phyloP scores from a whole-genome alignment of 1,140 invertebrate species.

The Drosophila tropicalis region DNA sequence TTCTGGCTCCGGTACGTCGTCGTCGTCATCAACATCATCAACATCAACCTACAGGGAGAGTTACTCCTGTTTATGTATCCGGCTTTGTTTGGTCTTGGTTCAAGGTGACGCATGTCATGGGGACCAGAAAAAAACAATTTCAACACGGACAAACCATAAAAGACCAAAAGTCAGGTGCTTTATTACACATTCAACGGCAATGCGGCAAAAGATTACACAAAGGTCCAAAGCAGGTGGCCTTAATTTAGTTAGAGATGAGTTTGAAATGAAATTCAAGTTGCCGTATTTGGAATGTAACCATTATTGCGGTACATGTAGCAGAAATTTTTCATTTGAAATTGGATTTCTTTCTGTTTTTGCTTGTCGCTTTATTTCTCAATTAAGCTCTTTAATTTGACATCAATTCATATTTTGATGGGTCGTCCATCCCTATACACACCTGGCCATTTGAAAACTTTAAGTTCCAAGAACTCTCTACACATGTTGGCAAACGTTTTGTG shows the following conservation, averaged over 20 bases:
- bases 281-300: neutral
- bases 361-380: conserved; percentile 8
- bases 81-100: conserved; percentile 31
- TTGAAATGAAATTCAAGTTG: conserved; percentile 2
- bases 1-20: conserved; percentile 9
- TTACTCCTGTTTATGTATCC: neutral
- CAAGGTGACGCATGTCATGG: conserved; percentile 44
- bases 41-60: neutral
- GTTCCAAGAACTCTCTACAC: conserved; percentile 57
- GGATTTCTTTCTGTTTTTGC: neutral
- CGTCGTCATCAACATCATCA: conserved; percentile 3
- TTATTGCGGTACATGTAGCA: neutral
- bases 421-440: conserved; percentile 31
- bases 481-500: conserved; percentile 72
- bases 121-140: conserved; percentile 45
- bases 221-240: conserved; percentile 14
- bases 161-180: conserved; percentile 74
- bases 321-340: neutral
- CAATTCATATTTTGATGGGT: conserved; percentile 19
- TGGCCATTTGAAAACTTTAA: conserved; percentile 8
- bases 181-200: conserved; percentile 78
- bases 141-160: conserved; percentile 58
- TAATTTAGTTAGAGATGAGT: conserved; percentile 13
- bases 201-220: conserved; percentile 68
- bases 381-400: conserved; percentile 10